Base-by-base conservation (phyloP, 2,113 vertebrate genomes). In the Okapia johnstoni region DNA sequence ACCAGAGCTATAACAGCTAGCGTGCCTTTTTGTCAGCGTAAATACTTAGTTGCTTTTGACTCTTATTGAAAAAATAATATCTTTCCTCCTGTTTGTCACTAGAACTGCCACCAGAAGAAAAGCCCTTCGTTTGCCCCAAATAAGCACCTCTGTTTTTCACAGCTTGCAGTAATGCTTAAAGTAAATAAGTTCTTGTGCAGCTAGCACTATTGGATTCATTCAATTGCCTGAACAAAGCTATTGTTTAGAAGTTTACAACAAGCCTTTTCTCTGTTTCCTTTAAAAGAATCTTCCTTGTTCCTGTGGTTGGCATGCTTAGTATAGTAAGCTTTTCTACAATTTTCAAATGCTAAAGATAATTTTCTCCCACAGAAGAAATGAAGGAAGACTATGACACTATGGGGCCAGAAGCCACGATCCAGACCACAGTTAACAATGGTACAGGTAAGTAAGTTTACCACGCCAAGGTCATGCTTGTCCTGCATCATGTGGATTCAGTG, bases 301-400 rank as follows among this genome's bases (percentile, higher is more conserved):
- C 93, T 43, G 54, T 96, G 25, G 84, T 54, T 98, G 97, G 98
- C 98, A 98, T 98, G 98, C 96, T 98, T 98, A 98, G 97, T 97
- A 98, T 90, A 98, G 96, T 97, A 94, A 98, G 97, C 96, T 81
- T 46, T 80, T 98, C 96, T 50, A 30, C 89, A 26, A 55, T 30
- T 9, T 97, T 97, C 98, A 96, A 97, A 98, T 87, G 94, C 98
- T 99, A 98, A 99, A 98, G 97, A 96, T 97, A 97, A 88, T 48
- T 98, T 98, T 89, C 98, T 95, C 91, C 93, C 89, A 92, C 99
- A 99, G 99, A 99, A 99, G 99, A 99, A 99, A 99, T 99, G 98
- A 99, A 99, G 98, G 99, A 99, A 98, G 99, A 99, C 92, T 99
- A 99, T 98, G 99, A 99, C 99, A 99, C 99, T 98, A 98, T 99